Base-by-base conservation (phyloP, 1,140 invertebrate species). In the Matsumurasca onukii region DNA sequence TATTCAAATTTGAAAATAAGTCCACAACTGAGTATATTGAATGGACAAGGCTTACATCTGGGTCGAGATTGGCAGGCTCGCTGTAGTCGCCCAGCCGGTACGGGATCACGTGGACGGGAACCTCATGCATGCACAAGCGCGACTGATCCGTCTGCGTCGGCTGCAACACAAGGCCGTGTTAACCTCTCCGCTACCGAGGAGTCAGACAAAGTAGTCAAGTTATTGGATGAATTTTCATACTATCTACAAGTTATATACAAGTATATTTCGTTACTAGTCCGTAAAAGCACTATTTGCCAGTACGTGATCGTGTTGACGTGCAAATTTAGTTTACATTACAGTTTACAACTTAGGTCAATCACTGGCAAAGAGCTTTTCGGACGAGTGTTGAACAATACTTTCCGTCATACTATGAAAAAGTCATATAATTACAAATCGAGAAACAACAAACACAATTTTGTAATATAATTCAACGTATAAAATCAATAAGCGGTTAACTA, bases 61-160 rank as follows among this genome's bases (percentile, higher is more conserved):
- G 39, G 1, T 65, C 62, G 9, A 39, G 27, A 24, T 9, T 9
- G 1, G 34, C 3, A 65, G 62, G 62, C 48, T 65, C 62, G 1
- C 2, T 2, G 22, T 65, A 65, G 24, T 65, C 62, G 9, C 20
- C 31, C 62, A 31, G 48, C 27, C 39, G 9, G 22, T 24, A 27
- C 13, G 62, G 62, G 5, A 65, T 48, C 13, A 65, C 24, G 1
- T 39, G 24, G 9, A 65, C 62, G 27, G 62, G 62, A 13, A 65
- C 62, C 20, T 65, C 62, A 48, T 65, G 62, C 31, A 65, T 45
- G 25, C 62, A 65, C 12, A 48, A 20, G 27, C 62, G 62, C 15
- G 62, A 65, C 27, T 65, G 31, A 20, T 22, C 24, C 17, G 39
- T 65, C 34, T 65, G 62, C 5, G 62, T 45, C 48, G 62, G 62